phyloP scores from a whole-genome alignment of 23 tunicate genomes.

The Styela clava region DNA sequence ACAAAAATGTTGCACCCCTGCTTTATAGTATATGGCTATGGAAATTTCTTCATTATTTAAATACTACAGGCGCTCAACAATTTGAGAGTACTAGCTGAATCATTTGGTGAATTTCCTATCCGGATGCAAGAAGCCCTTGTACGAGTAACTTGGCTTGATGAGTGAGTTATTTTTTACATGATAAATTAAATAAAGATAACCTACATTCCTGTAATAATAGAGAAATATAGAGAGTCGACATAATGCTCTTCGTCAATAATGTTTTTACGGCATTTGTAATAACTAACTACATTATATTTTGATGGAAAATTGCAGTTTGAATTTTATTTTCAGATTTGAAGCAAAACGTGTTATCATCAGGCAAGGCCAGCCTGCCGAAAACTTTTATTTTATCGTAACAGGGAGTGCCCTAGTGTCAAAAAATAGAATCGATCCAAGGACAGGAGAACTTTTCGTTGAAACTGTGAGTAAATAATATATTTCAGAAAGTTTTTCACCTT shows the following conservation, averaged over 20 bases:
- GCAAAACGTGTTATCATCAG: conserved; percentile 76
- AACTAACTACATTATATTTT: too few relatives aligned
- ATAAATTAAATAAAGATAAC: background rate
- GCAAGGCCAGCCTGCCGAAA: conserved; percentile 82
- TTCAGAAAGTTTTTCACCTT: too few relatives aligned
- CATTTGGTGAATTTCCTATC: conserved; percentile 79
- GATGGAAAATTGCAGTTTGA: too few relatives aligned
- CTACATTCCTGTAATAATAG: background rate
- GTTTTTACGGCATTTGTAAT: too few relatives aligned
- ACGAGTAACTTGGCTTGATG: conserved; percentile 73
- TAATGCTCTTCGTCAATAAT: too few relatives aligned
- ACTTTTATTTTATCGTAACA: conserved; percentile 64
- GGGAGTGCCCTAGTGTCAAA: conserved; percentile 76
- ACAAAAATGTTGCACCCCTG: too few relatives aligned
- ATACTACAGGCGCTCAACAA: conserved; percentile 70
- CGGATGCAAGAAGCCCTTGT: conserved; percentile 72
- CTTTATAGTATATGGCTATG: too few relatives aligned
- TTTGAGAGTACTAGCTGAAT: conserved; percentile 62
- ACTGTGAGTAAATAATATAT: conserved; percentile 51
- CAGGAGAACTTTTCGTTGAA: conserved; percentile 70
- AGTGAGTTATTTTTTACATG: conserved; percentile 42
- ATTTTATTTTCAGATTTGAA: conserved; percentile 60
- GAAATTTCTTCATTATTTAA: too few relatives aligned
- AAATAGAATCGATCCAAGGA: conserved; percentile 39
- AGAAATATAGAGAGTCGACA: too few relatives aligned